Evolutionary conservation across 2,888 invertebrate species (phyloP).

Genomic region (Sipunculus nudus): DNA sequence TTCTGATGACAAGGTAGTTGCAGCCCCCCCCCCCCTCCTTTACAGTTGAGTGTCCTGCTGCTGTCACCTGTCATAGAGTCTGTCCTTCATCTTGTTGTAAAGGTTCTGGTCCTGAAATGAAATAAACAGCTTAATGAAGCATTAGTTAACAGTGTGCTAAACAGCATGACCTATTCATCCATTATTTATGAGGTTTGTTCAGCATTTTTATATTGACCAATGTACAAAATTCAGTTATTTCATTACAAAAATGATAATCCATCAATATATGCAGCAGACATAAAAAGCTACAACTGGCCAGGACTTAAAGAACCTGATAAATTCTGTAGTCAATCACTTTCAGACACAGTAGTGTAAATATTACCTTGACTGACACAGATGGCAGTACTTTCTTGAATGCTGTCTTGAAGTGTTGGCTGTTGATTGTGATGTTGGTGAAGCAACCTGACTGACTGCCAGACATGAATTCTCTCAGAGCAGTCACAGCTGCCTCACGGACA

Average conservation of each 20-base stretch:
- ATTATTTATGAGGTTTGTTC: too few species aligned
- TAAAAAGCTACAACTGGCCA: too few species aligned
- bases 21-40: too few species aligned
- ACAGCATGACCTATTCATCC: too few species aligned
- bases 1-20: too few species aligned
- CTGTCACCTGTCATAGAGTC: not conserved
- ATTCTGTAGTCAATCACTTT: too few species aligned
- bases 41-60: not conserved
- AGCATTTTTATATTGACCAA: too few species aligned
- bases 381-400: conserved; percentile 85
- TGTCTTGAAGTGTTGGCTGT: conserved; percentile 77
- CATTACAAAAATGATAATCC: too few species aligned
- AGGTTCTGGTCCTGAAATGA: conserved; percentile 75
- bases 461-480: conserved; percentile 82
- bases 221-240: too few species aligned
- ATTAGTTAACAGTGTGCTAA: not conserved
- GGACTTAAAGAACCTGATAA: too few species aligned
- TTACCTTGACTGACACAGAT: conserved; percentile 76
- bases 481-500: conserved; percentile 85
- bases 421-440: conserved; percentile 72
- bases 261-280: too few species aligned
- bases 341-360: too few species aligned
- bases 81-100: conserved; percentile 78
- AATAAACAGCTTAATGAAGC: conserved; percentile 18
- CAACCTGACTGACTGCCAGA: conserved; percentile 3